phyloP scores from a whole-genome alignment of 2,797 vertebrate species.

The Coilia nasus region DNA sequence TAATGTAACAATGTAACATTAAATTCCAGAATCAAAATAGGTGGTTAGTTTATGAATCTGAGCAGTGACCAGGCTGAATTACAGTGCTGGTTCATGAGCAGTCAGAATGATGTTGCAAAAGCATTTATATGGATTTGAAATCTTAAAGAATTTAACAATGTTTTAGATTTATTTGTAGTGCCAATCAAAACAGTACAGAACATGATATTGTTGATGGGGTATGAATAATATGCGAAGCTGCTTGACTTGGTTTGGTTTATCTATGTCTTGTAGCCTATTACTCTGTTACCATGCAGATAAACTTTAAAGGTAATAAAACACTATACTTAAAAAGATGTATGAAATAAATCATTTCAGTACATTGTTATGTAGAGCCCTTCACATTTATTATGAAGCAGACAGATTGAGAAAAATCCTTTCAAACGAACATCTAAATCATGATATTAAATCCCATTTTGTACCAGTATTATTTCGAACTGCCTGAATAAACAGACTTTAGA shows the following conservation, averaged over 20 bases:
- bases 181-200: no score
- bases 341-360: conserved; percentile 5
- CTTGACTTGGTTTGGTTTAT: not conserved
- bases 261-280: not conserved
- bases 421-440: not conserved
- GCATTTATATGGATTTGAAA: no score
- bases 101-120: not conserved
- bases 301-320: not conserved
- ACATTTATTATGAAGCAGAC: conserved; percentile 19
- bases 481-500: not conserved
- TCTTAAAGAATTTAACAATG: no score
- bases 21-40: not conserved
- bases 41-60: not conserved
- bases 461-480: not conserved
- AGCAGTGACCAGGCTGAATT: not conserved
- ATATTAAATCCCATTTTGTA: not conserved
- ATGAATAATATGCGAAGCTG: not conserved
- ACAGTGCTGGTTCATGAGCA: not conserved
- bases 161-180: no score
- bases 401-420: not conserved
- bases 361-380: conserved; percentile 14
- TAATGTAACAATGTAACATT: no score
- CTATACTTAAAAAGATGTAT: not conserved
- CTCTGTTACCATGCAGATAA: not conserved
- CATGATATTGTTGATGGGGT: not conserved